Evolutionary conservation across 1,140 invertebrate genomes (phyloP).

Genomic region (Tetranychus urticae): DNA sequence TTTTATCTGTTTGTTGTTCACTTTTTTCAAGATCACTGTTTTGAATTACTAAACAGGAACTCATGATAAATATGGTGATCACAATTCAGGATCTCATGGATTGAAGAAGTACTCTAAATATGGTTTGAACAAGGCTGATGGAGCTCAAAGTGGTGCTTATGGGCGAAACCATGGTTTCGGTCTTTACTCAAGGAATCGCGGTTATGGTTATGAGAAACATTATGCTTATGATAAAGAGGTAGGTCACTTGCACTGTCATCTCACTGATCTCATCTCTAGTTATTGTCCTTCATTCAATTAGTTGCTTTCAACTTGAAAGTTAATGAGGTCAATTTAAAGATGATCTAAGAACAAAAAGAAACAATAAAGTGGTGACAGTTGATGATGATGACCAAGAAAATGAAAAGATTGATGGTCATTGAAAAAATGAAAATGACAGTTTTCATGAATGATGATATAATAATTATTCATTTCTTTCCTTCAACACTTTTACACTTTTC

Average conservation of each 20-base stretch:
- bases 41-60: neutral
- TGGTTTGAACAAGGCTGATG: constrained; percentile 1
- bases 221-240: constrained; percentile 14
- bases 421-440: too few species aligned
- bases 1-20: neutral
- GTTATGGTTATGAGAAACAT: constrained; percentile 15
- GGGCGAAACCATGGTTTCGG: neutral
- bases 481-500: too few species aligned
- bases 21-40: neutral
- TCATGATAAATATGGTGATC: constrained; percentile 5
- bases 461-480: too few species aligned
- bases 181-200: constrained; percentile 11
- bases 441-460: too few species aligned
- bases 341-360: too few species aligned
- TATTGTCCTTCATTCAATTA: too few species aligned
- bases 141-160: constrained; percentile 1
- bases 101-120: neutral
- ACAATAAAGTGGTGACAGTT: too few species aligned
- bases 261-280: neutral
- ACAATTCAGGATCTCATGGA: constrained; percentile 2
- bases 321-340: too few species aligned
- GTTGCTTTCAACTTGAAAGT: too few species aligned
- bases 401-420: too few species aligned
- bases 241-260: neutral
- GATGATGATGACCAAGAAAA: too few species aligned